A percentile compares a stretch with the other conserved stretches of the same genome.
Conservation (phyloP, 1,140 invertebrate genomes). For the Leucophenga varia region DNA sequence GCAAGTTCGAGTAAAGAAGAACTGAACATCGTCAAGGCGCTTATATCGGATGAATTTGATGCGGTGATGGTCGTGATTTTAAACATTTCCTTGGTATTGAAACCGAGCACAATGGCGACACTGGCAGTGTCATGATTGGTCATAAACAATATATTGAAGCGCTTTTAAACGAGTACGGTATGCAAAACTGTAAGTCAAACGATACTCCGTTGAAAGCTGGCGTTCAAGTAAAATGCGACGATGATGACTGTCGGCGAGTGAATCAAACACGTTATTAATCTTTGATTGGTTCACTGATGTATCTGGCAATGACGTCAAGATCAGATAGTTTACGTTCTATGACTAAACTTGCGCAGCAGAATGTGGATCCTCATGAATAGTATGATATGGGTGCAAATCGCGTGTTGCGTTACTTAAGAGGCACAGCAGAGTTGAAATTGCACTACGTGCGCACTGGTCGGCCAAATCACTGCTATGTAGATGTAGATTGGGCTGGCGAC, state of each 20-base stretch:
- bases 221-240: constrained; percentile 9
- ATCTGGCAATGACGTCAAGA: constrained; percentile 8
- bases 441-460: constrained; percentile 1
- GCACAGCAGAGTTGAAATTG: background rate
- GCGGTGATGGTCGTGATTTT: constrained; percentile 14
- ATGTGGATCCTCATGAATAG: background rate
- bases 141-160: constrained; percentile 14
- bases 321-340: constrained; percentile 11
- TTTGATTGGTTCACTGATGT: constrained; percentile 12
- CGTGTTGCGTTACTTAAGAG: constrained; percentile 7
- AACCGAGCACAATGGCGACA: constrained; percentile 23
- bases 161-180: constrained; percentile 10
- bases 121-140: constrained; percentile 6
- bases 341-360: constrained; percentile 5
- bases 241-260: background rate
- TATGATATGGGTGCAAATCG: constrained; percentile 6
- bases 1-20: constrained; percentile 7
- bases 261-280: constrained; percentile 5
- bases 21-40: constrained; percentile 2
- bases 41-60: constrained; percentile 23
- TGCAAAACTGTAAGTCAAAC: constrained; percentile 7
- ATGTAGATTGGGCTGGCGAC: constrained; percentile 29
- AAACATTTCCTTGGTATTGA: constrained; percentile 40
- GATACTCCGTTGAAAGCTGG: constrained; percentile 3
- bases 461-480: background rate